Evolutionary conservation across 2,888 invertebrate genomes (phyloP).

Genomic region (Gymnosoma rotundatum): DNA sequence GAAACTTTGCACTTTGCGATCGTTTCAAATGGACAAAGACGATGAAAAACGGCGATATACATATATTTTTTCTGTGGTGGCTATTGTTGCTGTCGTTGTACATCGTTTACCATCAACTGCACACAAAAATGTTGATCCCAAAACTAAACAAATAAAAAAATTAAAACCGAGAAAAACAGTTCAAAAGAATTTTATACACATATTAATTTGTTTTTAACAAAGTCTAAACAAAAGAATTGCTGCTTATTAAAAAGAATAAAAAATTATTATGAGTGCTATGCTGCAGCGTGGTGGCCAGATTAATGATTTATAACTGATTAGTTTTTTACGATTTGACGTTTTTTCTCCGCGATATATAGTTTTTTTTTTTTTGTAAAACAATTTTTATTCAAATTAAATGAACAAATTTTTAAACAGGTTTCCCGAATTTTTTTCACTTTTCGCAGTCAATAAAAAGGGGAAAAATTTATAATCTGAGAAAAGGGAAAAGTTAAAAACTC

Average conservation of each 20-base stretch:
- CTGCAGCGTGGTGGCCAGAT: background rate
- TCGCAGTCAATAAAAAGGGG: too few relatives aligned
- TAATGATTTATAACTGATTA: too few relatives aligned
- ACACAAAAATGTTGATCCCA: constrained; percentile 19
- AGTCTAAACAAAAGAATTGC: constrained; percentile 48
- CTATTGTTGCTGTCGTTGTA: constrained; percentile 6
- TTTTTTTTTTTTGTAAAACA: too few relatives aligned
- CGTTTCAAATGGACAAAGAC: constrained; percentile 64
- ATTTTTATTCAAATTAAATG: too few relatives aligned
- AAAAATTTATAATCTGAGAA: too few relatives aligned
- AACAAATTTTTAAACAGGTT: too few relatives aligned
- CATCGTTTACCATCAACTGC: constrained; percentile 7
- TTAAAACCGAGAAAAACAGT: background rate
- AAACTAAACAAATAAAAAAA: background rate
- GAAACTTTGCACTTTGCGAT: constrained; percentile 52
- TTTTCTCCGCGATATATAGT: too few relatives aligned
- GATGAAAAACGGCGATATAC: constrained; percentile 14
- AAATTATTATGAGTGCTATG: constrained; percentile 5
- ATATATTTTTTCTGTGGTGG: constrained; percentile 10
- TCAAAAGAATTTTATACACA: constrained; percentile 39
- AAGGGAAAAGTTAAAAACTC: too few relatives aligned
- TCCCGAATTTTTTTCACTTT: too few relatives aligned
- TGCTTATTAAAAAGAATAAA: constrained; percentile 34
- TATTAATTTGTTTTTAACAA: constrained; percentile 18
- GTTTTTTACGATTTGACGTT: too few relatives aligned